These are phyloP conservation scores for Pygoscelis adeliae DNA, from an alignment of 2,113 vertebrate genomes.

Conservation along the genomic window DNA sequence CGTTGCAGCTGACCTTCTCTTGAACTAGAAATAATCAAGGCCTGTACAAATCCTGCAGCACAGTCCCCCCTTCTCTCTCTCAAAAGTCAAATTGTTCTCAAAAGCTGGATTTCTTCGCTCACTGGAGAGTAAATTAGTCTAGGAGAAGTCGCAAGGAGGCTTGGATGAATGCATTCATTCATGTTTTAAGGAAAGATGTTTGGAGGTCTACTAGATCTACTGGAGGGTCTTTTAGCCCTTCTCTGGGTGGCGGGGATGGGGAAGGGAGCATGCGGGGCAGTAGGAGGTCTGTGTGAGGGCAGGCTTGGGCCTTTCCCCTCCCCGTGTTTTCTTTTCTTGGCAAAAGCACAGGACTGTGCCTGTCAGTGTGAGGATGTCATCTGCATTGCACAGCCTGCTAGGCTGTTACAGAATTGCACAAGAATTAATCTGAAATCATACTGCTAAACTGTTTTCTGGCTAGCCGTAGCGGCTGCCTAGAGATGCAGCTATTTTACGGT, in stretches of 20 bases:
- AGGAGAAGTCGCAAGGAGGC: not conserved
- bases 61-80: not conserved
- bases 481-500: fast-evolving
- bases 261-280: fast-evolving
- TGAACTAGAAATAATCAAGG: slow-evolving; percentile 23
- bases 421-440: not conserved
- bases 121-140: not conserved
- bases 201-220: not conserved
- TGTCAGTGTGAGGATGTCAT: slow-evolving; percentile 3
- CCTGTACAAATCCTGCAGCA: not conserved
- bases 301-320: not conserved
- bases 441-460: not conserved
- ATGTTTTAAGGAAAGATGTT: not conserved
- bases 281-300: not conserved
- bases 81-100: not conserved
- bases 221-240: not conserved
- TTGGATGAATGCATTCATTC: not conserved
- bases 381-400: not conserved
- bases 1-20: slow-evolving; percentile 12
- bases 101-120: not conserved
- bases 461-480: fast-evolving
- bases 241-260: not conserved
- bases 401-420: not conserved
- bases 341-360: not conserved
- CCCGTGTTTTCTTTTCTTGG: not conserved